A percentile compares a stretch with the other conserved stretches of the same genome.
Conservation (phyloP, 2,113 vertebrate species). For the Panurus biarmicus region DNA sequence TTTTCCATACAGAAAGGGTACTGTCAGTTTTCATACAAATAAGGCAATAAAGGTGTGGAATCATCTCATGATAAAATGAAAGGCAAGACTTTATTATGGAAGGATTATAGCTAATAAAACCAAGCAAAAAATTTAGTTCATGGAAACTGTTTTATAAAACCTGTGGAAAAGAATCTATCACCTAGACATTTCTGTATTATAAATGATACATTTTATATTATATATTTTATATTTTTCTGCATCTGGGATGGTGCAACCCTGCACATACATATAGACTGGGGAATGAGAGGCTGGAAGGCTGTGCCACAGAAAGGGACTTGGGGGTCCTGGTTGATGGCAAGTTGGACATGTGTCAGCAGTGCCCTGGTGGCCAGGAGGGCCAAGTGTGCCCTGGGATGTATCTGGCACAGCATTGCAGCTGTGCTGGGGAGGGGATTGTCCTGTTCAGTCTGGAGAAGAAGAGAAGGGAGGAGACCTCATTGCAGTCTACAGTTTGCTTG, state of each 20-base stretch:
- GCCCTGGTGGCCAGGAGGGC: background rate
- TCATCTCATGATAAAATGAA: background rate
- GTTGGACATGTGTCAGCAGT: background rate
- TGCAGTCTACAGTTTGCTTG: background rate
- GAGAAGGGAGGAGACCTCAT: background rate
- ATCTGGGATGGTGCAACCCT: background rate
- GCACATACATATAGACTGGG: background rate
- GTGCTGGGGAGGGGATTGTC: background rate
- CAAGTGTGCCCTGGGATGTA: accelerated
- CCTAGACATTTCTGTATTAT: background rate
- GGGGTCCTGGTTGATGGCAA: accelerated
- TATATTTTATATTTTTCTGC: background rate
- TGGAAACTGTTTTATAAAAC: background rate
- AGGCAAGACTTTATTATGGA: background rate
- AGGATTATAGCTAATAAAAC: background rate
- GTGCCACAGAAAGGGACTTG: background rate
- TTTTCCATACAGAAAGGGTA: background rate
- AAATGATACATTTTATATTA: background rate
- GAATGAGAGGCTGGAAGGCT: background rate
- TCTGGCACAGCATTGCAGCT: accelerated
- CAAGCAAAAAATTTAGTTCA: background rate
- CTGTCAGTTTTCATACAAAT: background rate
- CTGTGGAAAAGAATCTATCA: background rate
- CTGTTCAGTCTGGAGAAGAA: background rate
- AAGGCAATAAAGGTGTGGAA: background rate